phyloP scores from a whole-genome alignment of 1,140 invertebrate species.

The Lasioglossum baleicum region DNA sequence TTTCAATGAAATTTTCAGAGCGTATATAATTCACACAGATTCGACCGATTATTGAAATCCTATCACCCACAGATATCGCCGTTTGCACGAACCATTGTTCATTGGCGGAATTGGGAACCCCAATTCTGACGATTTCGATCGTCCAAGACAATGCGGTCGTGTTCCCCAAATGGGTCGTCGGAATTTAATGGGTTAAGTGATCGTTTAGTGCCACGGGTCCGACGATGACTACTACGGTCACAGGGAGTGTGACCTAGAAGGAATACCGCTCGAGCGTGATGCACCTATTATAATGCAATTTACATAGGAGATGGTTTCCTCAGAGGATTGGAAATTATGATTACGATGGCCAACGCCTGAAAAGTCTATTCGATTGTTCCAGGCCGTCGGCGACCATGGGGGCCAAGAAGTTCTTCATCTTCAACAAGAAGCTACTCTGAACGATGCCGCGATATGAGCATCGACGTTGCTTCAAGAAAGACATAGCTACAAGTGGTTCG shows the following conservation, averaged over 20 bases:
- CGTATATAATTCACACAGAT: too few relatives aligned
- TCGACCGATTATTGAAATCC: too few relatives aligned
- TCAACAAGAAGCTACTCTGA: conserved; percentile 66
- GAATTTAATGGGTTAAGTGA: conserved; percentile 7
- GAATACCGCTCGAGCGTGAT: neutral
- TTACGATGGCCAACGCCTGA: too few relatives aligned
- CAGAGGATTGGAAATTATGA: too few relatives aligned
- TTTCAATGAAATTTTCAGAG: too few relatives aligned
- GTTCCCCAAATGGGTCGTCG: too few relatives aligned
- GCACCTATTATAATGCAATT: too few relatives aligned
- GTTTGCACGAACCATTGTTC: too few relatives aligned
- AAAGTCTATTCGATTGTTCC: conserved; percentile 22
- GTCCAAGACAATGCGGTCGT: neutral
- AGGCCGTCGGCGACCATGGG: conserved; percentile 56
- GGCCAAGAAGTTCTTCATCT: conserved; percentile 64
- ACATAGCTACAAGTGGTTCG: neutral
- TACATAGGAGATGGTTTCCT: too few relatives aligned
- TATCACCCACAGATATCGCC: too few relatives aligned
- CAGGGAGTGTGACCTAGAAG: neutral
- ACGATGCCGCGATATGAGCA: neutral
- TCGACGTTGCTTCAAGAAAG: neutral
- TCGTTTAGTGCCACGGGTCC: neutral
- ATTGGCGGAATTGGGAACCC: too few relatives aligned
- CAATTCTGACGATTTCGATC: too few relatives aligned
- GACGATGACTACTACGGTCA: neutral